phyloP scores from a whole-genome alignment of 2,888 invertebrate species.

The Zygogramma bicolorata region DNA sequence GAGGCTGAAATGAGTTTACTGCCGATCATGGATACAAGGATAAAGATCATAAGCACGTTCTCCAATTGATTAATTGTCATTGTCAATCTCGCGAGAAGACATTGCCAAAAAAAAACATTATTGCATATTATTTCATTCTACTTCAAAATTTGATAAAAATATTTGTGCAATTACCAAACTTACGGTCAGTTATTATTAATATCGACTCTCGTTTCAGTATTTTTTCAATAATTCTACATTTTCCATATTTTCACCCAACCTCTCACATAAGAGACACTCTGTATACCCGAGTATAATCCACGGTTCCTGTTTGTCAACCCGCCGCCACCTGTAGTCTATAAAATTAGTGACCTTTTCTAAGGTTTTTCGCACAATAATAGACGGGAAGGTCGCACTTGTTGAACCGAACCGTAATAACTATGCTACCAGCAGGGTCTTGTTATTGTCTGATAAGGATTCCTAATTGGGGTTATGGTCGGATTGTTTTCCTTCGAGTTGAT shows the following conservation, averaged over 20 bases:
- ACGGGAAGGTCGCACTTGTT: conserved; percentile 13
- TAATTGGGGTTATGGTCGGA: conserved; percentile 37
- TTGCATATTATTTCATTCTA: no score
- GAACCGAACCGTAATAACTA: not conserved
- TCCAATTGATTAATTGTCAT: no score
- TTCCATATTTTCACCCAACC: not conserved
- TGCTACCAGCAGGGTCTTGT: conserved; percentile 34
- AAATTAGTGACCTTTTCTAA: conserved; percentile 4
- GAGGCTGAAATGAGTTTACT: no score
- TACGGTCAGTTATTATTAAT: not conserved
- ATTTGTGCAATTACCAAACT: not conserved
- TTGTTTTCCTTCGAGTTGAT: conserved; percentile 15
- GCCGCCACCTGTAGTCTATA: not conserved
- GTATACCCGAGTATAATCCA: not conserved
- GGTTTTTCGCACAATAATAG: not conserved
- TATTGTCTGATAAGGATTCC: conserved; percentile 34
- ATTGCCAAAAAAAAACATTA: no score
- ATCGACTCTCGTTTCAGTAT: not conserved
- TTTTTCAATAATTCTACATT: not conserved
- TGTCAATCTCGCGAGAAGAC: no score
- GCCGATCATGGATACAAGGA: no score
- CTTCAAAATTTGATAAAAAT: no score
- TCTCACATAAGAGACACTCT: not conserved
- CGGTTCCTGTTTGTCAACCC: not conserved
- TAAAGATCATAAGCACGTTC: no score